Evolutionary conservation across 2,888 invertebrate species (phyloP), one percentile per base, ranked within the genome.

Genomic region (Morpho deidamia): DNA sequence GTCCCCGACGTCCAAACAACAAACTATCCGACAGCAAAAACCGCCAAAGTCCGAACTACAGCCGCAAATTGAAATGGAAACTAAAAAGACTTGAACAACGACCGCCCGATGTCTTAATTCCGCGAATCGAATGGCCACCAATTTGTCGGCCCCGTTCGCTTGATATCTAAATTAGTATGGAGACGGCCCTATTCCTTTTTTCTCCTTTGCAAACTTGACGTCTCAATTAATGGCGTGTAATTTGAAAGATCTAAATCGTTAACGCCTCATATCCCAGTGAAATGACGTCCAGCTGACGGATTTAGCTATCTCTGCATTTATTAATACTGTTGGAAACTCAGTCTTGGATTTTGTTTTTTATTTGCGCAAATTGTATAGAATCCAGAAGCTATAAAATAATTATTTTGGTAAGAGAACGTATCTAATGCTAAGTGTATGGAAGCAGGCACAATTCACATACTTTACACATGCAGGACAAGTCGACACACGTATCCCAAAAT

Each of bases 111-210:
- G 69, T 70, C 74, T 81, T 76, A 72, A 76, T 81, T 81, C 81
- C 71, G 65, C 79, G 82, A 83, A 83, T 65, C 76, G 76, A 76
- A 81, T 78, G 74, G 73, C 72, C 62, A 72, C 77, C 83, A 81
- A 85, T 84, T 85, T 83, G 84, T 84, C 84, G 79, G 81, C 69
- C 77, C 79, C 76, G 78, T 78, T 78, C 81, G 70, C 72, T 78
- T 83, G 83, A 85, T 85, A 85, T 82, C 85, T 84, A 84, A 85
- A 84, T 85, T 84, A 84, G 83, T 83, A 82, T 81, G 83, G 76
- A 80, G 81, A 83, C 82, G 78, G 76, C 72, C 64, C 71, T 74
- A 71, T 71, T 64, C 63, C 62, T 76, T 76, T 77, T 77, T 76
- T 77, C 44, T 69, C 67, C 65, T 68, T 71, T 71, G 73, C 76